Conservation (phyloP, 2,888 invertebrate species). For the Bimastos eiseni region DNA sequence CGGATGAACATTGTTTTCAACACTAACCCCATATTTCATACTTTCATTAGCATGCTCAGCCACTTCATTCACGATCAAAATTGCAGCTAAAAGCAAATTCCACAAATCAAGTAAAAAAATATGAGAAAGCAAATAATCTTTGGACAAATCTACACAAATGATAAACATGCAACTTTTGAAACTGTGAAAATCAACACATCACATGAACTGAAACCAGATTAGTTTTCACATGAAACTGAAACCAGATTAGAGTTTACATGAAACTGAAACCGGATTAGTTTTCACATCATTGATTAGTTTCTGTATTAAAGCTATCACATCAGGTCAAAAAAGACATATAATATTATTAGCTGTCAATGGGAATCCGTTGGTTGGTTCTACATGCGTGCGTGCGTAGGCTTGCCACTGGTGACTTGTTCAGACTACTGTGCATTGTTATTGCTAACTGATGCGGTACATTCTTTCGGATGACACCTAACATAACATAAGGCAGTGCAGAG, state of each 20-base stretch:
- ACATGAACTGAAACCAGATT: neutral
- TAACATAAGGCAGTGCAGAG: too few species aligned
- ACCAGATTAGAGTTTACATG: too few species aligned
- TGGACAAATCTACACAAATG: neutral
- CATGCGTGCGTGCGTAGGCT: too few species aligned
- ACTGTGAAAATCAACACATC: neutral
- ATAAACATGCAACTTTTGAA: neutral
- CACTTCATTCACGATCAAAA: conserved; percentile 67
- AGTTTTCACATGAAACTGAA: too few species aligned
- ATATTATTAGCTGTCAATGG: too few species aligned
- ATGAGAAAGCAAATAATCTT: neutral
- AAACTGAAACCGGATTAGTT: too few species aligned
- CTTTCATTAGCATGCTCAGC: conserved; percentile 68
- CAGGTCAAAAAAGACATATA: neutral
- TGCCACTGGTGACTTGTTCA: too few species aligned
- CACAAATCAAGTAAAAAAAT: neutral
- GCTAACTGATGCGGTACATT: too few species aligned
- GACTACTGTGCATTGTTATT: too few species aligned
- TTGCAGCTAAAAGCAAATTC: conserved; percentile 62
- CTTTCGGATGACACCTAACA: too few species aligned
- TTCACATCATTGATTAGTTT: neutral
- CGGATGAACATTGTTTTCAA: neutral
- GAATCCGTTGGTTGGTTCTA: too few species aligned
- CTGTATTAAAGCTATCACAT: neutral
- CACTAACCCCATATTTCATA: conserved; percentile 66